These are phyloP conservation scores for Delia radicum DNA, from an alignment of 1,140 invertebrate species.

Conservation along the genomic window DNA sequence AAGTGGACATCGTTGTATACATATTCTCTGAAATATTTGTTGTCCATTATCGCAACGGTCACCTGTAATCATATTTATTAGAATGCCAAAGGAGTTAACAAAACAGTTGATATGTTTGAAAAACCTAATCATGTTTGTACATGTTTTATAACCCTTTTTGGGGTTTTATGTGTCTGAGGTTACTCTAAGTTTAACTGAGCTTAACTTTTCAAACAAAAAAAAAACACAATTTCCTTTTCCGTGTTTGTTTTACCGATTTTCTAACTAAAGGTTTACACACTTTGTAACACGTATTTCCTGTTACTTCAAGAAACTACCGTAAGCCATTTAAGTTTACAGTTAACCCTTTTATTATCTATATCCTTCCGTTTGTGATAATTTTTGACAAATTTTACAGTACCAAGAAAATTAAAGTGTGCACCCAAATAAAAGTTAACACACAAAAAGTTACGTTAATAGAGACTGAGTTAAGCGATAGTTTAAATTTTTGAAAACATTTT, in stretches of 20 bases:
- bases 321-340: neutral
- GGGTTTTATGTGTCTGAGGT: neutral
- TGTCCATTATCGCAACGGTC: no score
- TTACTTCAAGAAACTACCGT: neutral
- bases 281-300: constrained; percentile 6
- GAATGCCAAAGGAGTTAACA: no score
- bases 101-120: neutral
- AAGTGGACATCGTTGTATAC: no score
- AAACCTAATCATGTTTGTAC: neutral
- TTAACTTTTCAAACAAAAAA: neutral
- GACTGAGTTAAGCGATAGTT: no score
- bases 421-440: no score
- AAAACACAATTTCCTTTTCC: constrained; percentile 8
- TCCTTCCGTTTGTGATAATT: constrained; percentile 19
- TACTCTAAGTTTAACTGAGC: neutral
- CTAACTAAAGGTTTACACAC: neutral
- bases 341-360: constrained; percentile 14
- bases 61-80: no score
- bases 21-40: no score
- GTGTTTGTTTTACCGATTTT: neutral
- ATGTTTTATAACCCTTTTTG: neutral
- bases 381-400: constrained; percentile 19
- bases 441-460: no score
- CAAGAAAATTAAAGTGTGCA: no score
- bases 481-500: no score